Evolutionary conservation across 1,140 invertebrate genomes (phyloP).

Genomic region (Aradophagus sp.): DNA sequence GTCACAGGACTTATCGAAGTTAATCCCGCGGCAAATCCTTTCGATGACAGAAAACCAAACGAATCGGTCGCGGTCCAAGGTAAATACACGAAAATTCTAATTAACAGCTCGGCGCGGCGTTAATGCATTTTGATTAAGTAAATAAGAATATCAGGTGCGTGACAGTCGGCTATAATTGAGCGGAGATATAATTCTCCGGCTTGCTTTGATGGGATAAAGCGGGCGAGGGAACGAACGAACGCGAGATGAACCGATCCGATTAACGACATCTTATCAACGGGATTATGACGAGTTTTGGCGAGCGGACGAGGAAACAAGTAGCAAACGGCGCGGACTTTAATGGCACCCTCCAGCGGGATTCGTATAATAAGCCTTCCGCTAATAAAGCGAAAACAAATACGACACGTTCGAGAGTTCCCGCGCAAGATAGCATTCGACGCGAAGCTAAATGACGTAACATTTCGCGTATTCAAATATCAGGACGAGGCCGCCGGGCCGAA

Average conservation of each 20-base stretch:
- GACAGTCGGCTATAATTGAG: slow-evolving; percentile 39
- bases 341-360: slow-evolving; percentile 10
- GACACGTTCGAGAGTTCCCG: slow-evolving; percentile 4
- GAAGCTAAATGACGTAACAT: slow-evolving; percentile 32
- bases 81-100: slow-evolving; percentile 29
- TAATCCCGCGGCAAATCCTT: too few relatives aligned
- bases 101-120: slow-evolving; percentile 16
- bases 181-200: slow-evolving; percentile 44
- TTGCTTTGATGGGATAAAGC: slow-evolving; percentile 51
- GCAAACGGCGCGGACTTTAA: background rate
- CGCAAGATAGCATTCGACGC: slow-evolving; percentile 27
- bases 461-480: slow-evolving; percentile 46
- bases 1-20: too few relatives aligned
- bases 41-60: too few relatives aligned
- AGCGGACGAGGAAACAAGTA: background rate
- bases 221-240: slow-evolving; percentile 37
- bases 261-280: slow-evolving; percentile 54
- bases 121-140: slow-evolving; percentile 44
- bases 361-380: slow-evolving; percentile 8
- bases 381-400: slow-evolving; percentile 19
- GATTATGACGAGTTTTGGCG: slow-evolving; percentile 45
- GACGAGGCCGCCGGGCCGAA: slow-evolving; percentile 4
- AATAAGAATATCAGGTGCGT: slow-evolving; percentile 20
- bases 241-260: slow-evolving; percentile 49
- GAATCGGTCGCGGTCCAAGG: background rate